These are phyloP conservation scores for Diuraphis noxia DNA, from an alignment of 1,140 invertebrate genomes.

Conservation along the genomic window DNA sequence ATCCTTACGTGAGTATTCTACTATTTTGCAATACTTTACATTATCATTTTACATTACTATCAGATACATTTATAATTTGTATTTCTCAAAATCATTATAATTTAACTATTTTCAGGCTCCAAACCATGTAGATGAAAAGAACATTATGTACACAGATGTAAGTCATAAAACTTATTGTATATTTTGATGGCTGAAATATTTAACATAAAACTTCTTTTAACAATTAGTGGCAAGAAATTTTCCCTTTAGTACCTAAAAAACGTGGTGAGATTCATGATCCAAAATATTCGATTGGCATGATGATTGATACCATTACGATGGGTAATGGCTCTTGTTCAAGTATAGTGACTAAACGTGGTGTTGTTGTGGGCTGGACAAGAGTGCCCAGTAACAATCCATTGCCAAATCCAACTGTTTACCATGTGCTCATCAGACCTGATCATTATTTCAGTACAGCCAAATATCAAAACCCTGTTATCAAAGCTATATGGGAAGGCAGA, in stretches of 20 bases:
- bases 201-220: background rate
- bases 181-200: background rate
- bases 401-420: background rate
- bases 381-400: background rate
- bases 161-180: background rate
- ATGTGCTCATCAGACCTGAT: conserved; percentile 3
- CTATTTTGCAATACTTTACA: background rate
- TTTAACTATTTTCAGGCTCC: conserved; percentile 13
- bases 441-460: background rate
- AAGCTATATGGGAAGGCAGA: background rate
- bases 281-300: conserved; percentile 41
- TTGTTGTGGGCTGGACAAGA: conserved; percentile 28
- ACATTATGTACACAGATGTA: conserved; percentile 5
- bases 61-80: background rate
- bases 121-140: background rate
- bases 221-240: conserved; percentile 13
- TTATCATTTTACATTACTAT: background rate
- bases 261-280: conserved; percentile 17
- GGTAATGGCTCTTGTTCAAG: background rate
- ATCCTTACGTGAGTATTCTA: background rate
- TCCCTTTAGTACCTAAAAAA: background rate
- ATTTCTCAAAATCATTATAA: background rate
- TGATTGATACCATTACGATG: background rate
- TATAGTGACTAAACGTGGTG: background rate
- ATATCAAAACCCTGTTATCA: conserved; percentile 1